These are phyloP conservation scores for Eidolon dupreanum DNA, from an alignment of 2,797 vertebrate genomes.

Conservation along the genomic window DNA sequence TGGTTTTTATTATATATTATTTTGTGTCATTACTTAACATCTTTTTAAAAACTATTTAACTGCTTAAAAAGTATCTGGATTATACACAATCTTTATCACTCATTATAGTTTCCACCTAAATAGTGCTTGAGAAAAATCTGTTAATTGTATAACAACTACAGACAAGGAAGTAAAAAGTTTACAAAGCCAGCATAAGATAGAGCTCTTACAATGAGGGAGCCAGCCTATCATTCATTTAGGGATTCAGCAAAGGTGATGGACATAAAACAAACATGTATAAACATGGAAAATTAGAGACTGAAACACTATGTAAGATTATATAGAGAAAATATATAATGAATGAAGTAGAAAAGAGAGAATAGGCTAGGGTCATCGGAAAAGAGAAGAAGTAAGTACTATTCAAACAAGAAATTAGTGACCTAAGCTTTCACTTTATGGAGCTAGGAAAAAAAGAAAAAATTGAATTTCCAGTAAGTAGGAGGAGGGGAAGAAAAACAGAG, in stretches of 20 bases:
- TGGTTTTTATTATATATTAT: neutral
- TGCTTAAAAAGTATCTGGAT: neutral
- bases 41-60: neutral
- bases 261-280: neutral
- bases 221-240: neutral
- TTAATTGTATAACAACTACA: neutral
- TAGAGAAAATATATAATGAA: neutral
- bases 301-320: neutral
- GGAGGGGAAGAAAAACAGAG: neutral
- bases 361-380: neutral
- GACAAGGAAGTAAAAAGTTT: neutral
- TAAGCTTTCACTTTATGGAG: neutral
- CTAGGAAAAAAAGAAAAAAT: neutral
- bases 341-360: neutral
- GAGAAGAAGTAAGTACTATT: neutral
- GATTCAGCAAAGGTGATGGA: neutral
- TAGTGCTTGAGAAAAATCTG: neutral
- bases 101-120: neutral
- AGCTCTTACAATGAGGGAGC: neutral
- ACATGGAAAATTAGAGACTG: neutral
- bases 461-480: neutral
- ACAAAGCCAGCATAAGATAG: neutral
- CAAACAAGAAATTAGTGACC: neutral
- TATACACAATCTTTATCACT: neutral
- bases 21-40: neutral